Conservation (phyloP, 2,113 vertebrate species). For the Ivindomyrus marchei region DNA sequence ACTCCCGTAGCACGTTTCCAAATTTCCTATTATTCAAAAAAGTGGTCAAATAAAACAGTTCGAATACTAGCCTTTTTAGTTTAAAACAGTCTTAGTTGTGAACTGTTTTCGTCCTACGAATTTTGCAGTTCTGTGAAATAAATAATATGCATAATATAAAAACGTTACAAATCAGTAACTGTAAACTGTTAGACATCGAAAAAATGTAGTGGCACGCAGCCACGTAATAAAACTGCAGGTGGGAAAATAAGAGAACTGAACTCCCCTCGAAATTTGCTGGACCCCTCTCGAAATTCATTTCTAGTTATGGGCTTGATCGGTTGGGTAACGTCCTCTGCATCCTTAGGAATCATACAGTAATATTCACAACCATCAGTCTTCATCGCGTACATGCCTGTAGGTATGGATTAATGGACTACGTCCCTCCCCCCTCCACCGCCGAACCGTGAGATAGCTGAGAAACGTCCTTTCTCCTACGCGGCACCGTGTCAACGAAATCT, state of each 20-base stretch:
- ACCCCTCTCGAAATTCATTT: background rate
- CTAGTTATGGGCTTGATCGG: background rate
- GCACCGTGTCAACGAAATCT: background rate
- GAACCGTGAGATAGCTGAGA: background rate
- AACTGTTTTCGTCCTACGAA: background rate
- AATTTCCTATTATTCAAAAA: background rate
- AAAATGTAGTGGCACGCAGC: background rate
- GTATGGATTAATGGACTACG: background rate
- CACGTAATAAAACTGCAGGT: background rate
- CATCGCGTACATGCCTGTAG: background rate
- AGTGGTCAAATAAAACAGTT: background rate
- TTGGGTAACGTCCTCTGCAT: background rate
- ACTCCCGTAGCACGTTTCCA: background rate
- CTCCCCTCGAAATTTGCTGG: background rate
- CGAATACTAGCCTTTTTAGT: background rate
- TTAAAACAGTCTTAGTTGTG: background rate
- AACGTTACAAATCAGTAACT: background rate
- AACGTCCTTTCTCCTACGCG: background rate
- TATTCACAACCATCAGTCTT: background rate
- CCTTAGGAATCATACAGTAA: background rate
- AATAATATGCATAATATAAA: background rate
- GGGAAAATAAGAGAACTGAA: background rate
- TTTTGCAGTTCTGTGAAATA: background rate
- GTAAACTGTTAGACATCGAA: background rate
- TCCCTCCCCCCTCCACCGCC: background rate